Conservation (phyloP, 2,797 vertebrate species). For the Rhabdomys pumilio region DNA sequence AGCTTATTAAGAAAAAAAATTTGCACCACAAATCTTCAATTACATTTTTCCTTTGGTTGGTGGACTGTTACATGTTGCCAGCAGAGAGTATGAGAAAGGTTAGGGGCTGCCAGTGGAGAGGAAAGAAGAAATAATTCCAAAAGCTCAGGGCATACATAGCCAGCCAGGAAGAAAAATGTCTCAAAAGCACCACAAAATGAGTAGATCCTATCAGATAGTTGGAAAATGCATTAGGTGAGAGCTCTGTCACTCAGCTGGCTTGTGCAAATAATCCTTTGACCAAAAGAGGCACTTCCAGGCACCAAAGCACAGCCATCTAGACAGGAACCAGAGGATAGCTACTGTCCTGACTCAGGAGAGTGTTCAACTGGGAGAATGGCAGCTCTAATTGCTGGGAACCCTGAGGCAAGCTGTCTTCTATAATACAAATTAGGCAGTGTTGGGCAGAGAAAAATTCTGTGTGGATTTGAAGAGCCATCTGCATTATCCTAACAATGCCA, state of each 20-base stretch:
- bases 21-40: slow-evolving; percentile 9
- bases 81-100: slow-evolving; percentile 34
- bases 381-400: slow-evolving; percentile 68
- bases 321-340: slow-evolving; percentile 66
- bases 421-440: slow-evolving; percentile 49
- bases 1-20: slow-evolving; percentile 70
- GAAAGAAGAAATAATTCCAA: slow-evolving; percentile 15
- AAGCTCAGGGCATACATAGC: not conserved
- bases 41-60: slow-evolving; percentile 52
- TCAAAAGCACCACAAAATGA: not conserved
- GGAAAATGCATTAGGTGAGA: not conserved
- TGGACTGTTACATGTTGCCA: not conserved
- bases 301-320: not conserved
- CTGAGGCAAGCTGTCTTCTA: slow-evolving; percentile 52
- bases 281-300: not conserved
- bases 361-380: slow-evolving; percentile 45
- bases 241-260: not conserved
- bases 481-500: slow-evolving; percentile 53
- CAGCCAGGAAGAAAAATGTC: slow-evolving; percentile 55
- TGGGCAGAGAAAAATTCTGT: slow-evolving; percentile 71
- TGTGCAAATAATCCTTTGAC: slow-evolving; percentile 25
- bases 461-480: slow-evolving; percentile 65
- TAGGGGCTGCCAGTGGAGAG: not conserved
- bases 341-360: slow-evolving; percentile 20
- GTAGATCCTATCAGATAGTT: not conserved